A percentile compares a stretch with the other conserved stretches of the same genome.
phyloP scores from a whole-genome alignment of 2,797 vertebrate species.

The Myotis vivesi region DNA sequence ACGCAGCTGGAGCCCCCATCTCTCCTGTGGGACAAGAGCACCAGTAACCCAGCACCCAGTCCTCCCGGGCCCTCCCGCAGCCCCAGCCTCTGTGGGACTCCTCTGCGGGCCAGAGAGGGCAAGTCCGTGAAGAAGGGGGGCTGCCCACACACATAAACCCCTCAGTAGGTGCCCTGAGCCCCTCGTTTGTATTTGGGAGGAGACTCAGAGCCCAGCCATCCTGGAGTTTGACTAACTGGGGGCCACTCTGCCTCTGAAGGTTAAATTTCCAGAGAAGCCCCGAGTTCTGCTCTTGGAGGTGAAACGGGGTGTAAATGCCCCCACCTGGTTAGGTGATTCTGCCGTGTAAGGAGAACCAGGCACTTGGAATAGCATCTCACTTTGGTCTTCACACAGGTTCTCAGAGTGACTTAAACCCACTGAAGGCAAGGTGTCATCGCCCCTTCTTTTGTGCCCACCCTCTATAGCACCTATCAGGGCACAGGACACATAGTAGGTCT shows the following conservation, averaged over 20 bases:
- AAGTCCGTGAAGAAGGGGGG: too few species aligned
- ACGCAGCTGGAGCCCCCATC: constrained; percentile 92
- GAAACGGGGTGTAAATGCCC: not conserved
- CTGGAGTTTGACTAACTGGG: not conserved
- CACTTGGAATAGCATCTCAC: not conserved
- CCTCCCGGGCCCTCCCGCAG: not conserved
- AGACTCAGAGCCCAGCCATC: not conserved
- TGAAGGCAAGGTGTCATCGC: not conserved
- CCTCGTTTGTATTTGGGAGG: accelerated
- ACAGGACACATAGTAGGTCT: not conserved
- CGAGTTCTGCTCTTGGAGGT: not conserved
- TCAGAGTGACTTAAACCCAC: not conserved
- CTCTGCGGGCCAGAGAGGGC: not conserved
- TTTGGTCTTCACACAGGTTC: not conserved
- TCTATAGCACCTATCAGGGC: not conserved
- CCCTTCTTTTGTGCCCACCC: not conserved
- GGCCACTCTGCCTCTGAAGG: not conserved
- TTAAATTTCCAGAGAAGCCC: not conserved
- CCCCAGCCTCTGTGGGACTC: not conserved
- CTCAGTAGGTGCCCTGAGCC: accelerated
- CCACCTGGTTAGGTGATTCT: not conserved
- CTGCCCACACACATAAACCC: accelerated
- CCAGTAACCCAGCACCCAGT: not conserved
- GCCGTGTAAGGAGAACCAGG: too few species aligned
- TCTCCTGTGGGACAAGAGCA: constrained; percentile 83